These are phyloP conservation scores for Diarsia mendica DNA, from an alignment of 2,888 invertebrate species.

Conservation along the genomic window DNA sequence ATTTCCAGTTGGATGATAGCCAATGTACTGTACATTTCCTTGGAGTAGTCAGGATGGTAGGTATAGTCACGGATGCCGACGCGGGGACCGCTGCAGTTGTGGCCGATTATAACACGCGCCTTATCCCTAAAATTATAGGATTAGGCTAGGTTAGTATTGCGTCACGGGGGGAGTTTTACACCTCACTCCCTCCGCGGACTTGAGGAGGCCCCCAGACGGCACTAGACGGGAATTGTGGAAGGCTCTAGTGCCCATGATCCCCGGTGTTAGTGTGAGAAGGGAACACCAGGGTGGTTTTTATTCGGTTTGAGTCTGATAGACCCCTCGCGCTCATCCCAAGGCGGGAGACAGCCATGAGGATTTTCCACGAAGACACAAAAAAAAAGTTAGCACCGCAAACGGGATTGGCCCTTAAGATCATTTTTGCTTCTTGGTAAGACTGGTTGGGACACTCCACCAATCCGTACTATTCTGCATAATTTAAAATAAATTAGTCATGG, in stretches of 20 bases:
- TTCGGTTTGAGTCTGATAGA: too few species aligned
- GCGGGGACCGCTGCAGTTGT: slow-evolving; percentile 6
- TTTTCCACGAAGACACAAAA: too few species aligned
- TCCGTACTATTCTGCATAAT: neutral
- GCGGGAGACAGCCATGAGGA: too few species aligned
- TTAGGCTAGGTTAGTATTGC: neutral
- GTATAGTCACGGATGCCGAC: neutral
- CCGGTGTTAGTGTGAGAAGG: too few species aligned
- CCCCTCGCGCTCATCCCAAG: too few species aligned
- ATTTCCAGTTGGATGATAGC: slow-evolving; percentile 22
- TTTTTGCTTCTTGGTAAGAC: neutral
- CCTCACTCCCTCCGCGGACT: too few species aligned
- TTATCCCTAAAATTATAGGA: neutral
- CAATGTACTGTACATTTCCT: slow-evolving; percentile 13
- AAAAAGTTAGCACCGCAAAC: neutral
- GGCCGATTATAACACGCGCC: slow-evolving; percentile 14
- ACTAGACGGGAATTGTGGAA: too few species aligned
- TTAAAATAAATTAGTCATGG: too few species aligned
- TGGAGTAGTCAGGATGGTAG: slow-evolving; percentile 18
- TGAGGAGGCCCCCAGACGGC: too few species aligned
- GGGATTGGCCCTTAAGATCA: neutral
- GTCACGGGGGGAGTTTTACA: too few species aligned
- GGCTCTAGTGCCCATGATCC: too few species aligned
- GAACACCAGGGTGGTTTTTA: too few species aligned
- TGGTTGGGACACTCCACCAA: neutral